Evolutionary conservation across 2,888 invertebrate genomes (phyloP), one percentile per base, ranked within the genome.

Genomic region (Lumbricus terrestris): DNA sequence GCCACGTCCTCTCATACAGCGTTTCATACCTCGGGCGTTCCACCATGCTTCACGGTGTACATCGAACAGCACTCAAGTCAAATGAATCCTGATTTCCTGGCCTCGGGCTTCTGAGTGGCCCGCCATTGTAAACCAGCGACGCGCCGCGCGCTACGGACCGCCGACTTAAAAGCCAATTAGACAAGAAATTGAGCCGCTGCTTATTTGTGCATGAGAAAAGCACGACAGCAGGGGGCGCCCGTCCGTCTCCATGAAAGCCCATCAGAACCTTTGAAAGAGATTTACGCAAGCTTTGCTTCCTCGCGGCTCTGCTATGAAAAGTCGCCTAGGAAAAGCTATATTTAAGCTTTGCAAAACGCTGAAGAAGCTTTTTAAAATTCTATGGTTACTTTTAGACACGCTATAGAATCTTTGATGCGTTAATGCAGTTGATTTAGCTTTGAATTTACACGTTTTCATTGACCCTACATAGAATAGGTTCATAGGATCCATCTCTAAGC

Each of bases 61-160:
- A 91, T 88, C 89, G 88, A 54, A 88, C 90, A 42, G 88, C 90
- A 91, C 91, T 91, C 89, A 88, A 69, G 89, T 88, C 38, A 88
- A 91, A 69, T 42, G 89, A 91, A 89, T 90, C 89, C 47, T 82
- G 89, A 90, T 90, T 91, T 91, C 90, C 91, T 90, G 88, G 37
- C 34, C 35, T 85, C 35, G 5, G 35, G 85, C n/a, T 23, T 4
- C 37, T 34, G 35, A 35, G 85, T 85, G 85, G 35, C 35, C 85
- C 6, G 34, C n/a, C 85, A 85, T 85, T 85, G 85, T 85, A 23
- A 34, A 18, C 35, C 85, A 18, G 35, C 85, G 85, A 33, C 85
- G 37, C 85, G 69, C 11, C 69, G n/a, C 69, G 69, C 69, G 6
- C 69, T n/a, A n/a, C 69, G 69, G n/a, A n/a, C 69, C 8, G 29